Evolutionary conservation across 2,888 invertebrate species (phyloP), one percentile per base, ranked within the genome.

Genomic region (Athalia rosae): DNA sequence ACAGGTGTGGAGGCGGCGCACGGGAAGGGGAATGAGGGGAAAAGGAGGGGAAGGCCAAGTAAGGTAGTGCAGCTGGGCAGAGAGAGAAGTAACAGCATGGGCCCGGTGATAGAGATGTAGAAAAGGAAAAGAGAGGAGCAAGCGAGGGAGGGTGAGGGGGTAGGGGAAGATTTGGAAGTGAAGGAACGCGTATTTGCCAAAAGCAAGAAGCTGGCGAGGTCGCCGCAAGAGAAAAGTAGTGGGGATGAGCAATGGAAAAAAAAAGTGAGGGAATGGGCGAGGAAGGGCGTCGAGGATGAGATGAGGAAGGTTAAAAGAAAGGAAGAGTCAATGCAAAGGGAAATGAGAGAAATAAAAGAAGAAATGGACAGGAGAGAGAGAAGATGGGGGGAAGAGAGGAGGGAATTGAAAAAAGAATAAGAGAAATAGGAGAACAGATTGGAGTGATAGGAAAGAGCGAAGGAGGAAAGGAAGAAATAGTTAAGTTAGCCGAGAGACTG

Each of bases 61-160:
- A n/a, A n/a, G n/a, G n/a, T n/a, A n/a, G n/a, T n/a, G n/a, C n/a
- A n/a, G n/a, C n/a, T n/a, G n/a, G n/a, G n/a, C n/a, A n/a, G n/a
- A n/a, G n/a, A n/a, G n/a, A n/a, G n/a, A n/a, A n/a, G n/a, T n/a
- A n/a, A n/a, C n/a, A n/a, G n/a, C n/a, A n/a, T n/a, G n/a, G n/a
- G n/a, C n/a, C n/a, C n/a, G n/a, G n/a, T n/a, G n/a, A n/a, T n/a
- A n/a, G n/a, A n/a, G n/a, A n/a, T n/a, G n/a, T n/a, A n/a, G n/a
- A n/a, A n/a, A n/a, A n/a, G n/a, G n/a, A 56, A n/a, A n/a, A n/a
- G 13, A 13, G 58, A 13, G 58, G n/a, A 58, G 58, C 58, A 58
- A 58, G 58, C 13, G n/a, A 13, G 58, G 58, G 1, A 13, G 58
- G 9, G 1, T 58, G 13, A 11, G 58, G 11, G 7, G n/a, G 8